Conservation (phyloP, 2,888 invertebrate species). For the Megastigmus dorsalis region DNA sequence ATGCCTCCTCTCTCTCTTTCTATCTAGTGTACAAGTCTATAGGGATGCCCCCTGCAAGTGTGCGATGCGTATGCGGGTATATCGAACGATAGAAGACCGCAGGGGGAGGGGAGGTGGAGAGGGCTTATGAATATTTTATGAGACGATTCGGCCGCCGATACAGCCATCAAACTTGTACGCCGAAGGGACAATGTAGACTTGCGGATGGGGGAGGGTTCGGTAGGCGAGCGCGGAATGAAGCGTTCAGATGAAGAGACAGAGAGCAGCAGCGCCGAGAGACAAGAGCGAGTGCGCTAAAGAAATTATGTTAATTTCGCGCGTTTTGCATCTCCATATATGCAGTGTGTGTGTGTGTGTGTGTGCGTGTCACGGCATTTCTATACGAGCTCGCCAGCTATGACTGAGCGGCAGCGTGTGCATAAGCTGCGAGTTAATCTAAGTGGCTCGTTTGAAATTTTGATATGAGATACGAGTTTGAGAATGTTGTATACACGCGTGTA, state of each 20-base stretch:
- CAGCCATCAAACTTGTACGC: conserved; percentile 47
- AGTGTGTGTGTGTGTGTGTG: neutral
- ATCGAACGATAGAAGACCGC: neutral
- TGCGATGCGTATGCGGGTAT: too few species aligned
- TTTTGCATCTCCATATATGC: neutral
- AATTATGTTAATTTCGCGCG: conserved; percentile 24
- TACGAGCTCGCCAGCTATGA: too few species aligned
- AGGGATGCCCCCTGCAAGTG: too few species aligned
- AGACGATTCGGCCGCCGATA: conserved; percentile 52
- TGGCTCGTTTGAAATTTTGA: conserved; percentile 52
- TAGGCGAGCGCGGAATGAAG: too few species aligned
- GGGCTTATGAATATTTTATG: conserved; percentile 60
- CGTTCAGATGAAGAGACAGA: too few species aligned
- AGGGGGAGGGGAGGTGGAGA: neutral
- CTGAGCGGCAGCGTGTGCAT: neutral
- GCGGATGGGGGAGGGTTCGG: too few species aligned
- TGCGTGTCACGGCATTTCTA: neutral
- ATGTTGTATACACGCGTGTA: too few species aligned
- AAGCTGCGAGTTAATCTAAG: neutral
- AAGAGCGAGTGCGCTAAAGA: conserved; percentile 36
- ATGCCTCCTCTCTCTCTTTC: too few species aligned
- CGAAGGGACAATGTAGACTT: conserved; percentile 13
- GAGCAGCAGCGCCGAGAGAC: too few species aligned
- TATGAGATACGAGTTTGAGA: conserved; percentile 43
- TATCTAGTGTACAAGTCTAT: too few species aligned